phyloP scores from a whole-genome alignment of 2,113 vertebrate species.

The Myotis yumanensis region DNA sequence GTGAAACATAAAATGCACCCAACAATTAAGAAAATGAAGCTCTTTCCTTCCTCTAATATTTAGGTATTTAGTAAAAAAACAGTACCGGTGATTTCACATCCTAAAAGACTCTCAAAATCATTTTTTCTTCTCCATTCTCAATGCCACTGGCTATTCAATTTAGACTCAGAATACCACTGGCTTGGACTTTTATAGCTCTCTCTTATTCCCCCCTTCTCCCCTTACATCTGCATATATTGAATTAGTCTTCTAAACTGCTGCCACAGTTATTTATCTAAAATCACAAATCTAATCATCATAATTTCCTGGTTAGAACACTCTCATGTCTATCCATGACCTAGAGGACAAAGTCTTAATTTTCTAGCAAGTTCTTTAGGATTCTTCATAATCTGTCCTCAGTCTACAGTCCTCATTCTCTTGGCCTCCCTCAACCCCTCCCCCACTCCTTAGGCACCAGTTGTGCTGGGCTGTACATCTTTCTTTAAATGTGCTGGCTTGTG shows the following conservation, averaged over 20 bases:
- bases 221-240: background rate
- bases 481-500: background rate
- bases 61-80: background rate
- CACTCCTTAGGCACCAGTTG: background rate
- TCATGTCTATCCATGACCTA: background rate
- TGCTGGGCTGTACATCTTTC: background rate
- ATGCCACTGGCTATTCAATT: background rate
- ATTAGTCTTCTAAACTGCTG: background rate
- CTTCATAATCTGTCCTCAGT: background rate
- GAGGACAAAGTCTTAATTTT: background rate
- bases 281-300: background rate
- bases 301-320: background rate
- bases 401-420: background rate
- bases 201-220: background rate
- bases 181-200: background rate
- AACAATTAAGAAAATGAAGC: background rate
- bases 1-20: background rate
- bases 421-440: accelerated
- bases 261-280: background rate
- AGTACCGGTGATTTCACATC: background rate
- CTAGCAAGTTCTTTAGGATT: background rate
- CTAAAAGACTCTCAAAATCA: background rate
- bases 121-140: background rate
- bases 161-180: background rate
- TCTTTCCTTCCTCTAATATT: background rate